Conservation (phyloP, 2,888 invertebrate genomes). For the Nowickia ferox region DNA sequence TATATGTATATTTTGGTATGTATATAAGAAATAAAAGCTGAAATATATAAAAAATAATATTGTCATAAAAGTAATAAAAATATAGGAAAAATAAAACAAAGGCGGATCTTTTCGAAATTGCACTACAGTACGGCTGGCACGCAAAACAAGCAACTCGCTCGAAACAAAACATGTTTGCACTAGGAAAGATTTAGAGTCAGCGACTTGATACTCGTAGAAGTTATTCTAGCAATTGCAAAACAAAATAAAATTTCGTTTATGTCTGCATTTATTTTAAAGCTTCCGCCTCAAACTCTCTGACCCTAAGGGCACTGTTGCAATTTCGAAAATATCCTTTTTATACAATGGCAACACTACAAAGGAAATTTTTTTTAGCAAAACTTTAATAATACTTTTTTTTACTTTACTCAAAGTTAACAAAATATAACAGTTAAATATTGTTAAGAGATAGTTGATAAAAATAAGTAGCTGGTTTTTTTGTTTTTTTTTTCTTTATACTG, state of each 20-base stretch:
- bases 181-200: too few relatives aligned
- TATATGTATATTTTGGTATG: slow-evolving; percentile 1
- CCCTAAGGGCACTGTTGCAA: background rate
- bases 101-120: background rate
- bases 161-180: too few relatives aligned
- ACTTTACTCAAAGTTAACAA: slow-evolving; percentile 35
- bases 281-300: background rate
- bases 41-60: slow-evolving; percentile 58
- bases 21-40: slow-evolving; percentile 53
- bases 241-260: too few relatives aligned
- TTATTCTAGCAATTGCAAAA: too few relatives aligned
- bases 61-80: slow-evolving; percentile 17
- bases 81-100: background rate
- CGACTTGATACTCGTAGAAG: too few relatives aligned
- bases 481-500: slow-evolving; percentile 39
- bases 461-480: slow-evolving; percentile 38
- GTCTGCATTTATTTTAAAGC: too few relatives aligned
- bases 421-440: slow-evolving; percentile 54
- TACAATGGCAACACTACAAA: slow-evolving; percentile 43
- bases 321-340: background rate
- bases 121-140: background rate
- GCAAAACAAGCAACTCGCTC: too few relatives aligned
- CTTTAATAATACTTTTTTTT: slow-evolving; percentile 18
- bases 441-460: slow-evolving; percentile 53
- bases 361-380: slow-evolving; percentile 12